Base-by-base conservation (phyloP, 1,140 invertebrate species). In the Macrotrachela quadricornifera region DNA sequence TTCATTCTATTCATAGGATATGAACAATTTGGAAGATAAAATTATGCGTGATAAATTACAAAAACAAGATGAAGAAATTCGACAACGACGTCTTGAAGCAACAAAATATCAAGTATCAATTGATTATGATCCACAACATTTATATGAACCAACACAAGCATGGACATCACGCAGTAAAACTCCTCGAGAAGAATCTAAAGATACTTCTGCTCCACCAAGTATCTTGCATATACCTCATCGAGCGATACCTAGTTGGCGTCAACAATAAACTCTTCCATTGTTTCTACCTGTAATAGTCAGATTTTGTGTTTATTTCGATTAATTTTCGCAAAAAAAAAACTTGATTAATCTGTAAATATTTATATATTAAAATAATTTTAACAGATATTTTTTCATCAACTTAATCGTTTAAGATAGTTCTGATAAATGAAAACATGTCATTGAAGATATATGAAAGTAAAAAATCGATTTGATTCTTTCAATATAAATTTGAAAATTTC, bases 101-200 rank as follows among this genome's bases (percentile, higher is more conserved):
- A 51, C 62, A 12, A 66, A 59, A 59, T 59, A 57, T 54, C 59
- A 64, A 56, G 64, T 66, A 56, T 47, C 52, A 46, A 41, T 55
- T n/a, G 21, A 38, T n/a, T 46, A 51, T 51, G 40, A 48, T 47
- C 42, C 36, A 12, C 46, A 47, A 39, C 45, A 44, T 15, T 42
- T 53, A 16, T 48, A 47, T 12, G n/a, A 42, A 53, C 38, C 40
- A 15, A 53, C 51, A 6, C 36, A 21, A 39, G 40, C 45, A 30
- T 53, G 51, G 51, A 53, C 46, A 37, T 30, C 45, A 10, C 46
- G 51, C 40, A 39, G 46, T 4, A 53, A 48, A 16, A 53, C 51
- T 15, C 51, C 51, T 36, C 36, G 51, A 30, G 40, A 44, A 4
- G 51, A 53, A 13, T 46, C 44, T 17, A 30, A 44, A 13, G 6